These are phyloP conservation scores for Chaenocephalus aceratus DNA, from an alignment of 2,113 vertebrate species.

Conservation along the genomic window DNA sequence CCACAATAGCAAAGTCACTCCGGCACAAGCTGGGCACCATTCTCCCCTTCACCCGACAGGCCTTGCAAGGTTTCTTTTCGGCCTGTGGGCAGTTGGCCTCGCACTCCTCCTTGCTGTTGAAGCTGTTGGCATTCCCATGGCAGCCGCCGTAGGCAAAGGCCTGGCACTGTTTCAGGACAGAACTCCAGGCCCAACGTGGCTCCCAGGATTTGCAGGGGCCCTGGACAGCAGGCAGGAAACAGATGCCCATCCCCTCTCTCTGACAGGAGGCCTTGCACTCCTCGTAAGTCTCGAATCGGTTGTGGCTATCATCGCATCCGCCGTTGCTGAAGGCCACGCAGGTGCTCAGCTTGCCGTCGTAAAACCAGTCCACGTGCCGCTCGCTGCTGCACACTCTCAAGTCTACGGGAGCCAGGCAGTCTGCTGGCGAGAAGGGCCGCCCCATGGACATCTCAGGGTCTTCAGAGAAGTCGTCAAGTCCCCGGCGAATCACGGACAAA, in stretches of 20 bases:
- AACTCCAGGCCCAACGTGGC: slow-evolving; percentile 94
- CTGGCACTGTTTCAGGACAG: slow-evolving; percentile 89
- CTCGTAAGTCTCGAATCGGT: slow-evolving; percentile 93
- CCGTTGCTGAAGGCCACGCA: slow-evolving; percentile 89
- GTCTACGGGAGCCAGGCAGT: slow-evolving; percentile 89
- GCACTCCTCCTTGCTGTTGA: slow-evolving; percentile 89
- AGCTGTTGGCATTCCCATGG: slow-evolving; percentile 94
- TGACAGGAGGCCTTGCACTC: slow-evolving; percentile 90
- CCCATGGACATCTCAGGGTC: slow-evolving; percentile 75
- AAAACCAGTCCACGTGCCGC: slow-evolving; percentile 90
- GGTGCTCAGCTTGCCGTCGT: slow-evolving; percentile 86
- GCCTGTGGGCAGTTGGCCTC: slow-evolving; percentile 91
- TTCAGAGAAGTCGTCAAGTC: slow-evolving; percentile 77
- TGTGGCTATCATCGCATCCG: slow-evolving; percentile 86
- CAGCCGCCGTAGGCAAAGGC: slow-evolving; percentile 94
- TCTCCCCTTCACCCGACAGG: slow-evolving; percentile 89
- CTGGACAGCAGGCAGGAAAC: slow-evolving; percentile 91
- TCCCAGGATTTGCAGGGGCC: slow-evolving; percentile 94
- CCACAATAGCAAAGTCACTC: slow-evolving; percentile 96
- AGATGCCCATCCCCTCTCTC: slow-evolving; percentile 84
- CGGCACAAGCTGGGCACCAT: slow-evolving; percentile 93
- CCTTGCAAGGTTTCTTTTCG: slow-evolving; percentile 87
- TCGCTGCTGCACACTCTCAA: slow-evolving; percentile 84
- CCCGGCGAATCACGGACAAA: slow-evolving; percentile 87
- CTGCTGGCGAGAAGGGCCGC: slow-evolving; percentile 83